phyloP scores from a whole-genome alignment of 2,888 invertebrate species.

The Thereva unica region DNA sequence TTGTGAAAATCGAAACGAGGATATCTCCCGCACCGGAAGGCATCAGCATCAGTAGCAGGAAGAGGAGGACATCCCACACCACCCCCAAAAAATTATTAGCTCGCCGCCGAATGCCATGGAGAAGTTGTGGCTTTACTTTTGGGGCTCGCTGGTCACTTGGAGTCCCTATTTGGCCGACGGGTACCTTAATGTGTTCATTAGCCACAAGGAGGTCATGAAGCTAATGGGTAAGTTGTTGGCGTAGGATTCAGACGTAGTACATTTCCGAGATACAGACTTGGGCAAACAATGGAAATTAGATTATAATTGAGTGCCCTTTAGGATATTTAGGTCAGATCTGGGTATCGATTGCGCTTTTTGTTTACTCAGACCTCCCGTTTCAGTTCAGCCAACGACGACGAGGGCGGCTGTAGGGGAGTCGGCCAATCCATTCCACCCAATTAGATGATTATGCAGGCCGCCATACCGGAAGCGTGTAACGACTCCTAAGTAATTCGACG shows the following conservation, averaged over 20 bases:
- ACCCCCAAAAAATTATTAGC: neutral
- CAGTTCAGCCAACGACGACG: no score
- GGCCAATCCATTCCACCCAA: no score
- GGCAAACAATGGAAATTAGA: constrained; percentile 4
- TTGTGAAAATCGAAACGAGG: constrained; percentile 12
- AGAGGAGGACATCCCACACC: constrained; percentile 4
- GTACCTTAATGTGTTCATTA: constrained; percentile 74
- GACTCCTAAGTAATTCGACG: no score
- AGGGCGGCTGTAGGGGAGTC: no score
- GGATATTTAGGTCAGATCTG: neutral
- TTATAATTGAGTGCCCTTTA: neutral
- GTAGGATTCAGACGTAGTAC: constrained; percentile 1
- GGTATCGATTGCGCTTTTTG: constrained; percentile 8
- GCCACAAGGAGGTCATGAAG: constrained; percentile 73
- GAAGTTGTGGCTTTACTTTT: constrained; percentile 41
- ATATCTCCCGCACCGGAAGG: neutral
- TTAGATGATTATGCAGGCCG: no score
- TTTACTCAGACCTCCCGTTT: neutral
- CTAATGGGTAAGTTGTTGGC: constrained; percentile 65
- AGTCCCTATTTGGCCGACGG: constrained; percentile 60
- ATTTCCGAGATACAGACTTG: constrained; percentile 1
- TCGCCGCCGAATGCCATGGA: constrained; percentile 38
- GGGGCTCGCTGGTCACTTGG: constrained; percentile 41
- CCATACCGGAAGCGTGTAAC: no score
- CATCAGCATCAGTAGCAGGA: constrained; percentile 1